A percentile compares a stretch with the other conserved stretches of the same genome.
Evolutionary conservation across 2,113 vertebrate genomes (phyloP).

Genomic region (Syngnathus floridae): DNA sequence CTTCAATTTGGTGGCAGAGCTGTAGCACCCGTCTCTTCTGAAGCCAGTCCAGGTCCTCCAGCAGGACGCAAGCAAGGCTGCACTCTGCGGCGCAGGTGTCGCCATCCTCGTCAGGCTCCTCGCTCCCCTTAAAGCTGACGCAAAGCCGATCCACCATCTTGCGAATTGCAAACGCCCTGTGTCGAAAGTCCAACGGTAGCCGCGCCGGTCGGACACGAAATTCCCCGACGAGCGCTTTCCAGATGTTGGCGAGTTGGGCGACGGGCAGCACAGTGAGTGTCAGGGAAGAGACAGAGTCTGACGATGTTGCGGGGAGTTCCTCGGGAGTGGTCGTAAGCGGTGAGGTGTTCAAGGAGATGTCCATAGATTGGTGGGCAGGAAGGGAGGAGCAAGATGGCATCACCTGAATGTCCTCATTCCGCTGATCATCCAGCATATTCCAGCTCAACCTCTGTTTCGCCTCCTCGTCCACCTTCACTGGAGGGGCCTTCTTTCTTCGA

Average conservation of each 20-base stretch:
- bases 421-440: constrained; percentile 89
- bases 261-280: constrained; percentile 67
- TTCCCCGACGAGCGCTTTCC: constrained; percentile 84
- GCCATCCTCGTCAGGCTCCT: constrained; percentile 36
- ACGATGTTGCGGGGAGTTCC: constrained; percentile 45
- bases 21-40: constrained; percentile 86
- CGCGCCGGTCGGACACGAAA: constrained; percentile 68
- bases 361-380: neutral
- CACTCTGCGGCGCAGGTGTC: constrained; percentile 64
- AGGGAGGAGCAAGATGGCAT: constrained; percentile 54
- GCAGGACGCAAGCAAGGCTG: constrained; percentile 68
- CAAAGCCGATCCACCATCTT: constrained; percentile 69
- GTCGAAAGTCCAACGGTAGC: constrained; percentile 51
- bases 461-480: constrained; percentile 81
- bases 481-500: constrained; percentile 82
- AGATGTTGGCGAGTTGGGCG: constrained; percentile 53
- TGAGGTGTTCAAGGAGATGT: constrained; percentile 19
- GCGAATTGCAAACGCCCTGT: constrained; percentile 72
- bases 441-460: constrained; percentile 80
- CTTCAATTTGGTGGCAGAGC: constrained; percentile 74
- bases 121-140: constrained; percentile 62
- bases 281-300: constrained; percentile 59
- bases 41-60: constrained; percentile 91
- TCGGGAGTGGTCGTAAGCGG: constrained; percentile 28
- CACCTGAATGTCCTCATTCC: constrained; percentile 52